These are phyloP conservation scores for Scalopus aquaticus DNA, from an alignment of 2,113 vertebrate genomes.

Conservation along the genomic window DNA sequence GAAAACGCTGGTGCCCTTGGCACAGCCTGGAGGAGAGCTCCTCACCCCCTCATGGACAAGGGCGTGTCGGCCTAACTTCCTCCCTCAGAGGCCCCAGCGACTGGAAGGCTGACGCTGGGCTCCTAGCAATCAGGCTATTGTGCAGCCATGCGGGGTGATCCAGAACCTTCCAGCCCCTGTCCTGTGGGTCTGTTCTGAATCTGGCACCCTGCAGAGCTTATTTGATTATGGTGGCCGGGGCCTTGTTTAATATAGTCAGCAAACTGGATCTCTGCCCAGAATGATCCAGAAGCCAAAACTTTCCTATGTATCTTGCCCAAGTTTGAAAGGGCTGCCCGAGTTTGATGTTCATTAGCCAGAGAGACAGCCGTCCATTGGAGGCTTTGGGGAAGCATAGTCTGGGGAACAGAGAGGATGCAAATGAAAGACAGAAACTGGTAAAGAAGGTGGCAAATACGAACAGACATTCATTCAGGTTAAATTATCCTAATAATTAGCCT, in stretches of 20 bases:
- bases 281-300: not conserved
- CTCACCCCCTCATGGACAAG: accelerated
- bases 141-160: accelerated
- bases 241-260: not conserved
- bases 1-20: not conserved
- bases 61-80: accelerated
- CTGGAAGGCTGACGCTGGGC: too few species aligned
- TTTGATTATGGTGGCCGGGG: not conserved
- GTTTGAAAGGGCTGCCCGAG: not conserved
- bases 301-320: not conserved
- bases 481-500: not conserved
- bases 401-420: not conserved
- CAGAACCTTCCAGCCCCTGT: not conserved
- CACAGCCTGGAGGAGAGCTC: not conserved
- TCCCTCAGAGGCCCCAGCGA: not conserved
- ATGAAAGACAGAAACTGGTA: not conserved
- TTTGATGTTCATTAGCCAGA: not conserved
- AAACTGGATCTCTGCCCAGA: not conserved
- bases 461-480: not conserved
- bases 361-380: not conserved
- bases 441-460: not conserved
- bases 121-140: not conserved
- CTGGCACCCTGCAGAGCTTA: not conserved
- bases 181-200: accelerated
- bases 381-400: not conserved